phyloP scores from a whole-genome alignment of 2,113 vertebrate species.

The Pristiophorus japonicus region DNA sequence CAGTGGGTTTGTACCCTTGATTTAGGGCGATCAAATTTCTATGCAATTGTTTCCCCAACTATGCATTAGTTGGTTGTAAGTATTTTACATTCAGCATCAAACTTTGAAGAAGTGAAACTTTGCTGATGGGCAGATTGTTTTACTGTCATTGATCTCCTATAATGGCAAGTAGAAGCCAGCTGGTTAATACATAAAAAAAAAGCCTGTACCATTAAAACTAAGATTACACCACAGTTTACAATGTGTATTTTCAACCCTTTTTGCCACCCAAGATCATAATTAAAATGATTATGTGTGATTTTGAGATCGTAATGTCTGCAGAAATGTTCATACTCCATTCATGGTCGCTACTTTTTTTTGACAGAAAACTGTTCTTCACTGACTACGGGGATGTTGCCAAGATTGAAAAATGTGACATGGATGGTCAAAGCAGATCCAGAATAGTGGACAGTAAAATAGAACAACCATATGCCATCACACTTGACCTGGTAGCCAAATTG shows the following conservation, averaged over 20 bases:
- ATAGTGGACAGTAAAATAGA: conserved; percentile 81
- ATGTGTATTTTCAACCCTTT: background rate
- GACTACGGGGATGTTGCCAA: conserved; percentile 87
- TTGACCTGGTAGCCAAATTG: conserved; percentile 85
- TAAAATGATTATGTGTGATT: background rate
- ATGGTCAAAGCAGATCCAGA: conserved; percentile 82
- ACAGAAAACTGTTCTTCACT: conserved; percentile 96
- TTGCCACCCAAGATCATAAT: background rate
- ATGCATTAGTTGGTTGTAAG: background rate
- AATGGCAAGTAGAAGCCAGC: background rate
- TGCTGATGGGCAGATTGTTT: background rate
- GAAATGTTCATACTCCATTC: background rate
- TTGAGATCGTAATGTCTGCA: background rate
- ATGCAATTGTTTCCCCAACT: background rate
- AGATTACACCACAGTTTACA: background rate
- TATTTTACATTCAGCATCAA: background rate
- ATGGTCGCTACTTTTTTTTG: background rate
- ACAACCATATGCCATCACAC: conserved; percentile 78
- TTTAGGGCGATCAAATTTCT: background rate
- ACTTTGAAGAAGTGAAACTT: background rate
- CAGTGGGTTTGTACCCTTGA: background rate
- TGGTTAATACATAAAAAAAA: background rate
- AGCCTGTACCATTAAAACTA: background rate
- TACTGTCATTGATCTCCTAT: background rate
- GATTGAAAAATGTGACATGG: conserved; percentile 92